Evolutionary conservation across 2,888 invertebrate species (phyloP).

Genomic region (Ophion costatus): DNA sequence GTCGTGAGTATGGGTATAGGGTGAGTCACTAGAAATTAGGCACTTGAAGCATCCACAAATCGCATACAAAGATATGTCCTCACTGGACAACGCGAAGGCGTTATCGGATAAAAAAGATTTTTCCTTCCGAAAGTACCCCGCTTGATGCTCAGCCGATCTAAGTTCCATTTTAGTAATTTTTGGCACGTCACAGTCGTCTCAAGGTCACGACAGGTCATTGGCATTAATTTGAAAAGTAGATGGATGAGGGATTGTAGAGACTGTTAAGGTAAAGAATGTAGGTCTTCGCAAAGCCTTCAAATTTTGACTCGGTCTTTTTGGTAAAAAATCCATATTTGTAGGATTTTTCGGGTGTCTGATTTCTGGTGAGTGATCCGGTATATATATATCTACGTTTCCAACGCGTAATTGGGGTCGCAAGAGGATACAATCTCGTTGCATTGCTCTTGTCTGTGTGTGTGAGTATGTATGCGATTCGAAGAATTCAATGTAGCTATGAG

Average conservation of each 20-base stretch:
- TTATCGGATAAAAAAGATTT: background rate
- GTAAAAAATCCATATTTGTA: no score
- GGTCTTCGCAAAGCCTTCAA: no score
- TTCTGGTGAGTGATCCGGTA: background rate
- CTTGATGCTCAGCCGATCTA: background rate
- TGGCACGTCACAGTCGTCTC: background rate
- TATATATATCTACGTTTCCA: background rate
- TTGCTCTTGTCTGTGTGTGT: constrained; percentile 1
- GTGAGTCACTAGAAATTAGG: background rate
- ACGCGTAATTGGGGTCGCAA: background rate
- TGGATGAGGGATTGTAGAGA: no score
- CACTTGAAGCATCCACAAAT: no score
- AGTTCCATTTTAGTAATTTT: background rate
- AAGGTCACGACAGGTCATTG: no score
- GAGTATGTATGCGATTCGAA: constrained; percentile 11
- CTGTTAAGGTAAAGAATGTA: no score
- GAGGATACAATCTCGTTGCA: background rate
- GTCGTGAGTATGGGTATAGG: background rate
- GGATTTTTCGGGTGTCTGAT: background rate
- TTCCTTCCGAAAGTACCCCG: no score
- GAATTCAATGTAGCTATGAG: constrained; percentile 49
- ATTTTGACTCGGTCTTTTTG: no score
- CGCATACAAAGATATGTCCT: background rate
- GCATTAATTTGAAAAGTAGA: no score
- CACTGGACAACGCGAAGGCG: background rate